phyloP scores from a whole-genome alignment of 1,140 invertebrate species.

The Drosophila mauritiana region DNA sequence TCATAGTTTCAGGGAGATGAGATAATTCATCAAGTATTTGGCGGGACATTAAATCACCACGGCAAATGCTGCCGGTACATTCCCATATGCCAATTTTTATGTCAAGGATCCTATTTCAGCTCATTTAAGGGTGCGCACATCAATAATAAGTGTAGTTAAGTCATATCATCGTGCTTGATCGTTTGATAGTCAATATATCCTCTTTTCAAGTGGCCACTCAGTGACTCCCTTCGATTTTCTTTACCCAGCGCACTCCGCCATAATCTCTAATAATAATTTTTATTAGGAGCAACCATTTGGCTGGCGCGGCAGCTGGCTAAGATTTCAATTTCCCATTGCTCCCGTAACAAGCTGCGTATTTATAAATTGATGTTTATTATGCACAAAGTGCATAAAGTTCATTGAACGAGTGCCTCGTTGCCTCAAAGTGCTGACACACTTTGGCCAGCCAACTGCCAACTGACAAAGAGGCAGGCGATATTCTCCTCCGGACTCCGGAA shows the following conservation, averaged over 20 bases:
- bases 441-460: constrained; percentile 58
- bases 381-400: constrained; percentile 68
- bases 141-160: constrained; percentile 16
- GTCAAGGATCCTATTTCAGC: constrained; percentile 12
- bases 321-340: constrained; percentile 61
- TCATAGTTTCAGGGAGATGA: constrained; percentile 42
- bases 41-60: constrained; percentile 5
- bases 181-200: constrained; percentile 30
- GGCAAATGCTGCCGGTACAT: too few species aligned
- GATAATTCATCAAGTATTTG: neutral
- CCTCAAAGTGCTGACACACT: constrained; percentile 74
- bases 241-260: constrained; percentile 32
- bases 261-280: constrained; percentile 70
- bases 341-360: constrained; percentile 67
- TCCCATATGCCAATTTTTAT: neutral
- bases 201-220: constrained; percentile 67
- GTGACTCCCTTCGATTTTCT: too few species aligned
- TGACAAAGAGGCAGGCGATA: constrained; percentile 52
- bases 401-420: constrained; percentile 55
- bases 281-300: constrained; percentile 46
- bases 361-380: constrained; percentile 76
- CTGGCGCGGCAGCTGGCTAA: constrained; percentile 53
- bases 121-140: constrained; percentile 2
- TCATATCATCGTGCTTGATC: constrained; percentile 18
- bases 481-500: constrained; percentile 7